These are phyloP conservation scores for Philaethria dido DNA, from an alignment of 2,888 invertebrate species.

Conservation along the genomic window DNA sequence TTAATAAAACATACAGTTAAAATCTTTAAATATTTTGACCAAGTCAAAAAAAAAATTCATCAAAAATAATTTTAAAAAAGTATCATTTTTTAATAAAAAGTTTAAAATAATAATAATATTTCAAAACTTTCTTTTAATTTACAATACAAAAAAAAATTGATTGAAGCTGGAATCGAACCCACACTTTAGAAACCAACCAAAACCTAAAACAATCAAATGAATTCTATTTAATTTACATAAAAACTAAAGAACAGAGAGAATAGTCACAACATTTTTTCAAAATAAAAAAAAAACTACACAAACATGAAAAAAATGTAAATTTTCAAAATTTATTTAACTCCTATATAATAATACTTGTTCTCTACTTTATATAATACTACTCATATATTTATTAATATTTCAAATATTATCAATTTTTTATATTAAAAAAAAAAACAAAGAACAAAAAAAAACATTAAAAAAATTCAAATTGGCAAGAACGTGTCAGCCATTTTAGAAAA, in stretches of 20 bases:
- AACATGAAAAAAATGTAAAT: neutral
- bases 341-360: conserved; percentile 20
- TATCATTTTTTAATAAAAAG: no score
- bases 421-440: neutral
- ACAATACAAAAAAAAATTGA: no score
- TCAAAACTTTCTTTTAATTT: no score
- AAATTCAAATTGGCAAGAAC: conserved; percentile 12
- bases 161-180: no score
- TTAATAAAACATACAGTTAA: no score
- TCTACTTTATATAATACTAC: neutral
- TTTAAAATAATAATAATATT: no score
- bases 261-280: neutral
- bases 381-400: neutral
- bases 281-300: neutral
- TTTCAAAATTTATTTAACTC: neutral
- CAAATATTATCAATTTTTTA: conserved; percentile 7
- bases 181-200: no score
- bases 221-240: neutral
- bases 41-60: no score
- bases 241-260: neutral
- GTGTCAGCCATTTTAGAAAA: neutral
- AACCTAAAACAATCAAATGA: no score
- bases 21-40: no score
- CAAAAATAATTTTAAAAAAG: no score
- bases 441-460: neutral